Base-by-base conservation (phyloP, 2,888 invertebrate genomes). In the Pemphredon lugubris region DNA sequence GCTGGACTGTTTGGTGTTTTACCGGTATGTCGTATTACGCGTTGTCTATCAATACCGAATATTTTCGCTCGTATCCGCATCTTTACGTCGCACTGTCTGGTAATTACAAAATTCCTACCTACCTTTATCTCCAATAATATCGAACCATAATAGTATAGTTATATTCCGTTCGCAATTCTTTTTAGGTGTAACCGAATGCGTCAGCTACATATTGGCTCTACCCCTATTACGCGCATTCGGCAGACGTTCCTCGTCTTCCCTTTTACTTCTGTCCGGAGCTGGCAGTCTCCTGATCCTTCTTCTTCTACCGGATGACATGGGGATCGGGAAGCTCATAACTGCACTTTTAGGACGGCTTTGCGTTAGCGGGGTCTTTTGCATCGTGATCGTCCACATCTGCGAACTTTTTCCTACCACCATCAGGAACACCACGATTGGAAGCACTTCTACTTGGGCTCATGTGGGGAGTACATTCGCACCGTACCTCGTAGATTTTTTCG, bases 331-430 rank as follows among this genome's bases (percentile, higher is more conserved):
- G 18, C 44, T 91, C 32, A 78, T 86, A 2, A 87, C 91, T 21
- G 91, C 91, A 0, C 88, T 91, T 89, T 65, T 91, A 57, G 91
- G 91, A 1, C 89, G 91, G 40, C 90, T 91, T 70, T 91, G 91
- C 71, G 90, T 91, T 2, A 91, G 91, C 45, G 91, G 91, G 47
- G 91, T 92, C 2, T 92, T 91, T 80, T 91, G 91, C n/a, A 90
- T 92, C 16, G 90, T 92, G n/a, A 92, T 92, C 11, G 87, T 92
- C 0, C 92, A 91, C 72, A 91, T 92, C 0, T 90, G 92, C 7
- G 92, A 92, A 80, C 85, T 92, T 42, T 92, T 92, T 82, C 92
- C 92, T 48, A 92, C 92, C 0, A 86, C 90, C 66, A 90, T 91
- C 51, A 86, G 92, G 37, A 92, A 91, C 81, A 91, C 92, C 2